phyloP scores from a whole-genome alignment of 2,888 invertebrate genomes.

The Zaprionus lineosus region DNA sequence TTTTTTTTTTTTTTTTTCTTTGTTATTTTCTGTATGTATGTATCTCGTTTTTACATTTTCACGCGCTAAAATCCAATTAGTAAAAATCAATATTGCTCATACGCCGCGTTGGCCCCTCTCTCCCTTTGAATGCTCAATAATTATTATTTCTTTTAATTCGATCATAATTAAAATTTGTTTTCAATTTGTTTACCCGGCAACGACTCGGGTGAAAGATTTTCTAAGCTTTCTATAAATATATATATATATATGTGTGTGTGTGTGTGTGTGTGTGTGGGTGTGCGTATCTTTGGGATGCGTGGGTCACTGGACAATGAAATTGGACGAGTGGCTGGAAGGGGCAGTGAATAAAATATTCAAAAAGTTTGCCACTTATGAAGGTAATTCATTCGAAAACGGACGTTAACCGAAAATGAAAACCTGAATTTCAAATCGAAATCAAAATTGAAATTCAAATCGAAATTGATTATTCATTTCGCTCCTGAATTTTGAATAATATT shows the following conservation, averaged over 20 bases:
- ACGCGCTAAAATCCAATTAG: constrained; percentile 69
- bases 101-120: constrained; percentile 63
- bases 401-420: constrained; percentile 13
- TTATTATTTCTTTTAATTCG: constrained; percentile 17
- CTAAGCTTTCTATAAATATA: too few relatives aligned
- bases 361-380: not conserved
- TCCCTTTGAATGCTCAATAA: constrained; percentile 64
- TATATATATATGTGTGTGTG: too few relatives aligned
- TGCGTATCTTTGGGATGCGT: not conserved
- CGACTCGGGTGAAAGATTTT: constrained; percentile 10
- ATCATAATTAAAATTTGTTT: constrained; percentile 62
- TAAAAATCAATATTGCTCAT: constrained; percentile 74
- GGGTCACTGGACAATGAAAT: too few relatives aligned
- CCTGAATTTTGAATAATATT: constrained; percentile 37
- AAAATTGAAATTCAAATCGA: not conserved
- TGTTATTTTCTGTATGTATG: constrained; percentile 38
- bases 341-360: constrained; percentile 32
- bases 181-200: constrained; percentile 45
- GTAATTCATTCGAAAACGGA: constrained; percentile 11
- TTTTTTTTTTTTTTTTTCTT: constrained; percentile 15
- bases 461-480: constrained; percentile 59
- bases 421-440: constrained; percentile 20
- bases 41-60: constrained; percentile 42
- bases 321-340: too few relatives aligned
- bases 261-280: not conserved